phyloP scores from a whole-genome alignment of 2,797 vertebrate genomes.

The Coregonus ussuriensis region DNA sequence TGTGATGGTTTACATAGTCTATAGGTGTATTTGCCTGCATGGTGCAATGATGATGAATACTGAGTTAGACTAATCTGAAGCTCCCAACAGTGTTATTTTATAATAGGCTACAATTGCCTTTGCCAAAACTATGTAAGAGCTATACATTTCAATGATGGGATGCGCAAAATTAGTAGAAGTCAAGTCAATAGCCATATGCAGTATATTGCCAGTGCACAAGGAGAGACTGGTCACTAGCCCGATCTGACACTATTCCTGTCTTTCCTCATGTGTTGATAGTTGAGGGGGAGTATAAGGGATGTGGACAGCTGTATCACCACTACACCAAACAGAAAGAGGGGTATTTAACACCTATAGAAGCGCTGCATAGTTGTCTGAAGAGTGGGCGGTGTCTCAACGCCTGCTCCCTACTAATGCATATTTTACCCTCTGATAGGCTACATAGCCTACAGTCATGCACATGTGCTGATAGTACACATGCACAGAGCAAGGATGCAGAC shows the following conservation, averaged over 20 bases:
- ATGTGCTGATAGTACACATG: background rate
- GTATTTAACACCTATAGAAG: conserved; percentile 67
- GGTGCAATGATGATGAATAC: background rate
- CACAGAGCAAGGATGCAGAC: background rate
- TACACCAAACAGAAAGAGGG: conserved; percentile 57
- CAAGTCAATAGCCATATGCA: background rate
- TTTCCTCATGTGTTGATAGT: conserved; percentile 16
- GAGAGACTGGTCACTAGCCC: too few species aligned
- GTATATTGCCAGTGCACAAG: background rate
- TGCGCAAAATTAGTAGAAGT: background rate
- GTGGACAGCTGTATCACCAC: conserved; percentile 67
- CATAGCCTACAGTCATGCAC: background rate
- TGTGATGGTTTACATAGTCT: too few species aligned
- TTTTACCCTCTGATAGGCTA: background rate
- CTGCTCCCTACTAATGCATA: conserved; percentile 34
- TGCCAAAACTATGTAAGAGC: background rate
- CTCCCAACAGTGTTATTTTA: background rate
- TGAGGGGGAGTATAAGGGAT: conserved; percentile 34
- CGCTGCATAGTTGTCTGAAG: conserved; percentile 58
- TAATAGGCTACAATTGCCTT: background rate
- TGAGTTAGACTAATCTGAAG: background rate
- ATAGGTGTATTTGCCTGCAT: too few species aligned
- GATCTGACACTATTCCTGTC: background rate
- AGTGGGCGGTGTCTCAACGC: conserved; percentile 40
- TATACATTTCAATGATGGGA: background rate